Base-by-base conservation (phyloP, 2,888 invertebrate genomes). In the Dorcus parallelipipedus region DNA sequence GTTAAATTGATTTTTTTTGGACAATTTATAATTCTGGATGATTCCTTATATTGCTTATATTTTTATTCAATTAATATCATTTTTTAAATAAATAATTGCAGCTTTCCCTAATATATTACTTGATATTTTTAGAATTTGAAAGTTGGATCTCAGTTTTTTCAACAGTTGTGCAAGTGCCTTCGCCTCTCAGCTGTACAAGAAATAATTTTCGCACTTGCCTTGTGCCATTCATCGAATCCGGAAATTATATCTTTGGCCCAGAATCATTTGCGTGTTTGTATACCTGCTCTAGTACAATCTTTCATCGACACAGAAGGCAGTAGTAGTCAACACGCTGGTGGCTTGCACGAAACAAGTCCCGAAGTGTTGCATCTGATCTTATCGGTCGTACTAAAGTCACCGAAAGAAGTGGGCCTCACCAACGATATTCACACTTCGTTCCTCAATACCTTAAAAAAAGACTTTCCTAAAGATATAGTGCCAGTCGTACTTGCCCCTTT, bases 401-500 rank as follows among this genome's bases (percentile, higher is more conserved):
- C 83, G 73, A 82, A 80, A 76, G 83, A 78, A 72, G 76, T 76
- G 64, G 88, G 88, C 62, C 83, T 94, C 67, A 85, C 87, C 42
- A 79, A 83, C 64, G 90, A 92, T 67, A 86, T 88, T 41, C 90
- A 88, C 74, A 88, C 90, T 72, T 85, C 90, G 68, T 94, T 96
- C 80, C 79, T 95, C 58, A 86, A 87, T 73, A 88, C 89, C 70
- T 81, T 97, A 65, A 85, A 90, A 71, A 86, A 89, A 72, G 95
- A 95, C 78, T 95, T 95, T 79, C 93, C 95, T 38, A 86, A 89
- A 64, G 91, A 93, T 74, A 84, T 89, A 71, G 93, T 93, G 57
- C 95, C 96, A 40, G 89, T 95, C 72, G 90, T 96, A 69, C 82
- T 97, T 70, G 90, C 93, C 68, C 95, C 95, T 66, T 82, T 94